Percentiles rank a stretch among this genome's conserved stretches.
Evolutionary conservation across 64 coral and sea anemone genomes (phyloP).

Genomic region (Montipora capricornis): DNA sequence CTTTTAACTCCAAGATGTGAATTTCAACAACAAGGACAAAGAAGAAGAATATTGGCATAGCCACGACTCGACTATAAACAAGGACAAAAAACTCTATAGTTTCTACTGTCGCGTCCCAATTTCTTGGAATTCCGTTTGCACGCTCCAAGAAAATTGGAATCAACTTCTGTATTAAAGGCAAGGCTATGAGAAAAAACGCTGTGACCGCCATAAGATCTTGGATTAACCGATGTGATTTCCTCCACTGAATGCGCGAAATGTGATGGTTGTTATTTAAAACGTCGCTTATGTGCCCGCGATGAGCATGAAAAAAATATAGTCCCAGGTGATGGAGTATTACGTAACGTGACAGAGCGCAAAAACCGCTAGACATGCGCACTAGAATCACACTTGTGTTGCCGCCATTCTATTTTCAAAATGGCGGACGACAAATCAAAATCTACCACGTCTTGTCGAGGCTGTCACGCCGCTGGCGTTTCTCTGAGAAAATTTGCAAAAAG

Average conservation of each 20-base stretch:
- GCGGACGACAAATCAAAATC: too few relatives aligned
- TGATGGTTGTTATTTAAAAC: constrained; percentile 51
- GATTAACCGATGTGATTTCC: constrained; percentile 11
- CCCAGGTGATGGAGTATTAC: constrained; percentile 73
- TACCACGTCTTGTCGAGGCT: too few relatives aligned
- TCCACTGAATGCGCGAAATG: constrained; percentile 40
- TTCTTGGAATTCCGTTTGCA: constrained; percentile 47
- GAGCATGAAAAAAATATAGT: constrained; percentile 54
- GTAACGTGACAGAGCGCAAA: too few relatives aligned
- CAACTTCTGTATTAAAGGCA: constrained; percentile 70
- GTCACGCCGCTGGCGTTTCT: too few relatives aligned
- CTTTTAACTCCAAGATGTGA: constrained; percentile 66
- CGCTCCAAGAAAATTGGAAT: constrained; percentile 77
- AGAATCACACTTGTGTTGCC: too few relatives aligned
- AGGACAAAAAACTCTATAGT: constrained; percentile 77
- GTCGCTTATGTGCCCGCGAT: constrained; percentile 65
- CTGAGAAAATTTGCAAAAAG: too few relatives aligned
- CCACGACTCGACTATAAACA: constrained; percentile 70
- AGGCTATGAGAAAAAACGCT: constrained; percentile 55
- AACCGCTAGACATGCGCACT: too few relatives aligned
- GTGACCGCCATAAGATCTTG: constrained; percentile 61
- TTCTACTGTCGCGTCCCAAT: constrained; percentile 73
- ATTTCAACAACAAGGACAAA: constrained; percentile 58
- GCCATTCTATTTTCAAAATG: too few relatives aligned
- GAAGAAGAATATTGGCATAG: constrained; percentile 81